Base-by-base conservation (phyloP, 2,797 vertebrate genomes). In the Eulemur rubriventer region DNA sequence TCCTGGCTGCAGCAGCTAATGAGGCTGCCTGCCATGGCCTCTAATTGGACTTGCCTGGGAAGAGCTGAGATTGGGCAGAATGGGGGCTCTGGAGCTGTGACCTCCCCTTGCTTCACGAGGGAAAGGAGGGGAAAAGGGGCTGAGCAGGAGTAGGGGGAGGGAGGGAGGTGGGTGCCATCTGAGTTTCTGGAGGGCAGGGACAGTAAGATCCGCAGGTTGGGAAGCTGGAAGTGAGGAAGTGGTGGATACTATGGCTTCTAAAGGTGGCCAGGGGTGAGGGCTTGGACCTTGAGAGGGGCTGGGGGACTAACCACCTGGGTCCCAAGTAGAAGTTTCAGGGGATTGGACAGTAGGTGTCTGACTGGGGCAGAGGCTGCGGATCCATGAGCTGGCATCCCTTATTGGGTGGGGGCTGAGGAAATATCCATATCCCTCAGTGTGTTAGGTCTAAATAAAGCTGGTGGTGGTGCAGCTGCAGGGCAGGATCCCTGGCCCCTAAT, bases 41-140 rank as follows among this genome's bases (percentile, higher is more conserved):
- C 95, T 97, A 96, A 98, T 98, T 96, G 95, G 97, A 28, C 94
- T 94, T 93, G 90, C 95, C 96, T 96, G 85, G 87, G 91, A 78
- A 82, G 78, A 95, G 87, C 94, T 94, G 92, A 86, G 82, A 55
- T 86, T 18, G 61, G 95, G 88, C 61, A 0, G 87, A 67, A 63
- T 35, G 12, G 82, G 92, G 73, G 22, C 82, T 61, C 43, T 4
- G 0, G 73, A 79, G 35, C 73, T 85, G n/a, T 84, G 95, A 94
- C 84, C 88, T 94, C 43, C 38, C 26, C 50, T 46, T 72, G 55
- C 35, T 17, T 95, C 96, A 91, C 57, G 50, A 26, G 22, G 41
- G 46, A 70, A 63, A 33, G 65, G 70, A 59, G 26, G 48, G 38
- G 33, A 65, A 69, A 70, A 46, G 52, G 75, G 41, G 24, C 65